Percentiles rank a stretch among this genome's conserved stretches.
phyloP scores from a whole-genome alignment of 2,113 vertebrate genomes.

The Ciconia maguari region DNA sequence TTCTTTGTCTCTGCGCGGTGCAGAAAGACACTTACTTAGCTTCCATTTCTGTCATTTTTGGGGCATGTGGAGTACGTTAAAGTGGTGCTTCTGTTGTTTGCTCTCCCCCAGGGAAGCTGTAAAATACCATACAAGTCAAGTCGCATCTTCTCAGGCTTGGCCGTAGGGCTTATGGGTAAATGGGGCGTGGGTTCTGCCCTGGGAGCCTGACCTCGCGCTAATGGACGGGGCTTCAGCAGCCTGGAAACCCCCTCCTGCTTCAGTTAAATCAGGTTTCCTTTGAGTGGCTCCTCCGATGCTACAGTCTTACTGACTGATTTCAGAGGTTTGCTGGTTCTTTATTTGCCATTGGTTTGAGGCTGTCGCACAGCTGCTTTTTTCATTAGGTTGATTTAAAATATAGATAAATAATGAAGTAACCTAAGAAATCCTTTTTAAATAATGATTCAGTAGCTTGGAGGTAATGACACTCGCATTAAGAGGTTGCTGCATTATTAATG shows the following conservation, averaged over 20 bases:
- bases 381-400: neutral
- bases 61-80: neutral
- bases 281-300: neutral
- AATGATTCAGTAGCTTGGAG: neutral
- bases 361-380: neutral
- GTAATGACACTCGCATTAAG: neutral
- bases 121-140: neutral
- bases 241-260: neutral
- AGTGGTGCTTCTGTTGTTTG: neutral
- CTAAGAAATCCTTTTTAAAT: neutral
- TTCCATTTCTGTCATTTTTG: neutral
- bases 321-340: neutral
- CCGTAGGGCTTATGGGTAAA: neutral
- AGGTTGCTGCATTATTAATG: slow-evolving; percentile 21
- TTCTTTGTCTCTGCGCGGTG: neutral
- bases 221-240: neutral
- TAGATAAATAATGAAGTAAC: neutral
- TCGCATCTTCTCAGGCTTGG: neutral
- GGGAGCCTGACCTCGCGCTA: neutral
- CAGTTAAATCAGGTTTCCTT: neutral
- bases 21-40: neutral
- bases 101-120: neutral
- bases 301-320: neutral
- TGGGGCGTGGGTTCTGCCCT: neutral
- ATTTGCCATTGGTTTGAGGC: neutral